phyloP scores from a whole-genome alignment of 2,113 vertebrate genomes.

The Percina caprodes region DNA sequence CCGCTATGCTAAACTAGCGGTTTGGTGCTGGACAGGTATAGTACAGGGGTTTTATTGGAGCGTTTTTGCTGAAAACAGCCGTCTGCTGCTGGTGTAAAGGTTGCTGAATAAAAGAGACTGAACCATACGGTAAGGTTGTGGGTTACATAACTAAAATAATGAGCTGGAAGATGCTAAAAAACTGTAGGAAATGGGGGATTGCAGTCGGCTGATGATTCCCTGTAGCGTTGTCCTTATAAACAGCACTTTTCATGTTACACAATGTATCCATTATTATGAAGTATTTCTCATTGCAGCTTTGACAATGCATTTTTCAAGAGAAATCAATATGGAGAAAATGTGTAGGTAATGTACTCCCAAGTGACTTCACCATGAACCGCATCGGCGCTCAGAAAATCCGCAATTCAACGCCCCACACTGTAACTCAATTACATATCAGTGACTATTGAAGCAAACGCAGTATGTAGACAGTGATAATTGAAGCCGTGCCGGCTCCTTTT shows the following conservation, averaged over 20 bases:
- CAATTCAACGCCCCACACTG: background rate
- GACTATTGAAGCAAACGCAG: slow-evolving; percentile 2
- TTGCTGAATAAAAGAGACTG: background rate
- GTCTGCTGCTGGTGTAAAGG: background rate
- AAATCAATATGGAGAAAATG: background rate
- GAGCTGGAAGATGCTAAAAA: background rate
- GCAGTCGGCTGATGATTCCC: background rate
- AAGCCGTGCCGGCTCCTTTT: slow-evolving; percentile 16
- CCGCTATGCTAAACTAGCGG: background rate
- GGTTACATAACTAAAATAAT: background rate
- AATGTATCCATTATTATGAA: background rate
- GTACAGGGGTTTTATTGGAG: background rate
- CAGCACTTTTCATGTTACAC: background rate
- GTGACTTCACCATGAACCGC: slow-evolving; percentile 10
- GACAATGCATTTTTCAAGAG: background rate
- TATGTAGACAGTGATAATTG: slow-evolving; percentile 20
- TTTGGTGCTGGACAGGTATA: background rate
- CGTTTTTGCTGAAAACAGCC: background rate
- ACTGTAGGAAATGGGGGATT: background rate
- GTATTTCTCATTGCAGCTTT: background rate
- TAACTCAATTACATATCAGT: slow-evolving; percentile 3
- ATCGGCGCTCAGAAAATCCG: background rate
- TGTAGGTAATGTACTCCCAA: background rate
- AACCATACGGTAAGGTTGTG: background rate
- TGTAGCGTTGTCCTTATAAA: background rate